phyloP scores from a whole-genome alignment of 35 echinoderm and acorn worm species.

The Heliocidaris erythrogramma region DNA sequence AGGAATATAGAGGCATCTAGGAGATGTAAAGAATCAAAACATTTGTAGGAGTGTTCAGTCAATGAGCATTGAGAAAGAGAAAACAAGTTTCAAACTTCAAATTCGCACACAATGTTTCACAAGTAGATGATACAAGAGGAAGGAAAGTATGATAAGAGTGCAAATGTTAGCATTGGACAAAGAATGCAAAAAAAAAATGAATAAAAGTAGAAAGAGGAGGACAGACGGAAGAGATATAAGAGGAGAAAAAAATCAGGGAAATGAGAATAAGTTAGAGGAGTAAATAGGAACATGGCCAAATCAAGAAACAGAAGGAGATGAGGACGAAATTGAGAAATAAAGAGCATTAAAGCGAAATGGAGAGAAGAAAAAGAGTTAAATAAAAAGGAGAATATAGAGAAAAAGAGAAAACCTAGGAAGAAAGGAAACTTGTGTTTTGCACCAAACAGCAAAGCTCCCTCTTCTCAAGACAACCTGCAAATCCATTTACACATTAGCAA shows the following conservation, averaged over 20 bases:
- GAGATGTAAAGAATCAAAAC: background rate
- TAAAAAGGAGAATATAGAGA: background rate
- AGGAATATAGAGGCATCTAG: background rate
- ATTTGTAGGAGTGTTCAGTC: background rate
- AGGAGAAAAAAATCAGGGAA: no score
- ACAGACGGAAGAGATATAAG: no score
- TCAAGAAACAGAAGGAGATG: no score
- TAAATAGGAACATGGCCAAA: no score
- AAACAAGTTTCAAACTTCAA: no score
- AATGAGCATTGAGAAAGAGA: background rate
- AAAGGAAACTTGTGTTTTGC: background rate
- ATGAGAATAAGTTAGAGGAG: no score
- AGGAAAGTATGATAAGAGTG: no score
- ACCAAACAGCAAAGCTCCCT: background rate
- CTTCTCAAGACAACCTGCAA: background rate
- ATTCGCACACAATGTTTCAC: background rate
- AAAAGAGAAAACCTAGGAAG: background rate
- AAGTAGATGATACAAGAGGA: background rate
- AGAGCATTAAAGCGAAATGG: no score
- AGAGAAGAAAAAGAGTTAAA: background rate
- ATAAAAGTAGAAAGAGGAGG: no score
- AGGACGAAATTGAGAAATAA: no score
- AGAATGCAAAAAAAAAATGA: no score
- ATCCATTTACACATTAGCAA: conserved; percentile 27
- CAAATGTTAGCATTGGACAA: no score